Conservation (phyloP, 2,797 vertebrate species). For the Pangasius sanitwongsei region DNA sequence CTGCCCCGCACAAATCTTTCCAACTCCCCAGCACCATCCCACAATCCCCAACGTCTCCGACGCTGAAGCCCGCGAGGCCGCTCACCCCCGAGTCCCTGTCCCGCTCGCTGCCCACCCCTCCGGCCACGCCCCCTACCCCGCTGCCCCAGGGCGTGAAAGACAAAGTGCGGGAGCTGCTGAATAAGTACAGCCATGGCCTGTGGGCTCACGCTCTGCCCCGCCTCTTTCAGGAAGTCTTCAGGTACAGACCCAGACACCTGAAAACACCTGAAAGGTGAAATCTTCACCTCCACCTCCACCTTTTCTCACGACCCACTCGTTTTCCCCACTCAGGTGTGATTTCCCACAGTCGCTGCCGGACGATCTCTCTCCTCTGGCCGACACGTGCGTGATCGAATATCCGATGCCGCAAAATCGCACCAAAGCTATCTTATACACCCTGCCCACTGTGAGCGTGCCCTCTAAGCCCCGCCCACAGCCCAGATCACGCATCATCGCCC, state of each 20-base stretch:
- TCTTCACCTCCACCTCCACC: neutral
- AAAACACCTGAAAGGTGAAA: neutral
- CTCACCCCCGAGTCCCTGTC: neutral
- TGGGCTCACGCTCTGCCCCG: slow-evolving; percentile 90
- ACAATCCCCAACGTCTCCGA: neutral
- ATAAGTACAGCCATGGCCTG: slow-evolving; percentile 83
- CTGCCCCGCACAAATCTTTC: neutral
- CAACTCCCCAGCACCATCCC: neutral
- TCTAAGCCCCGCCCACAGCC: slow-evolving; percentile 44
- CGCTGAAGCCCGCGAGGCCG: neutral
- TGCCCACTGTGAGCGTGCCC: slow-evolving; percentile 63
- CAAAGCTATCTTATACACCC: slow-evolving; percentile 87
- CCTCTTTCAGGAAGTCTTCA: slow-evolving; percentile 85
- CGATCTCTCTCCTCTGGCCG: slow-evolving; percentile 79
- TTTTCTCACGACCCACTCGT: neutral
- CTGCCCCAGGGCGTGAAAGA: slow-evolving; percentile 71
- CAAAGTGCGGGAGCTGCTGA: slow-evolving; percentile 82
- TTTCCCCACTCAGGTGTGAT: slow-evolving; percentile 50
- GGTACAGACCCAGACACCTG: slow-evolving; percentile 51
- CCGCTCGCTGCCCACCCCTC: slow-evolving; percentile 35
- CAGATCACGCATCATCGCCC: slow-evolving; percentile 52
- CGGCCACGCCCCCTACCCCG: slow-evolving; percentile 34
- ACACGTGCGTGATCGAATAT: slow-evolving; percentile 84
- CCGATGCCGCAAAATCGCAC: slow-evolving; percentile 76
- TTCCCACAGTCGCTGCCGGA: slow-evolving; percentile 81